Conservation (phyloP, 2,888 invertebrate species). For the Hedya salicella region DNA sequence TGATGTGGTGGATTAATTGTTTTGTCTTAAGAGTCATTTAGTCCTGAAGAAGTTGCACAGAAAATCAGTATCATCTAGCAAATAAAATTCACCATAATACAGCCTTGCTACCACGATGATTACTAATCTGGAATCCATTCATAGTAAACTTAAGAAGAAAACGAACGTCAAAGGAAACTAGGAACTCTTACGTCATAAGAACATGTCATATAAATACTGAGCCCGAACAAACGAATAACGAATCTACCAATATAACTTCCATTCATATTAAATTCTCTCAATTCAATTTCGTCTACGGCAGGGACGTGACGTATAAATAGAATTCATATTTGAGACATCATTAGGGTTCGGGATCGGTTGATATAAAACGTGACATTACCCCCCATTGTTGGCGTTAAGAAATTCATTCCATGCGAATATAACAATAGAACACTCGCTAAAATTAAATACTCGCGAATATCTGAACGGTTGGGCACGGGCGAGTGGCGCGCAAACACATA, state of each 20-base stretch:
- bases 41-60: no score
- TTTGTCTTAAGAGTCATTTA: no score
- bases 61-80: no score
- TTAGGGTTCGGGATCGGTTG: conserved; percentile 11
- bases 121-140: not conserved
- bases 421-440: conserved; percentile 26
- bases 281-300: conserved; percentile 15
- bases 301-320: conserved; percentile 28
- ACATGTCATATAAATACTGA: conserved; percentile 20
- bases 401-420: conserved; percentile 11
- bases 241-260: not conserved
- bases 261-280: not conserved
- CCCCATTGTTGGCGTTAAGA: conserved; percentile 19
- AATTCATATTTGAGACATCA: conserved; percentile 28
- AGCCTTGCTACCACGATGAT: not conserved
- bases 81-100: no score
- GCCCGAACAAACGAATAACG: not conserved
- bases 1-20: no score
- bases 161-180: conserved; percentile 8
- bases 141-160: not conserved
- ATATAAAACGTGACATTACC: conserved; percentile 13
- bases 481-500: conserved; percentile 36
- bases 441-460: conserved; percentile 35
- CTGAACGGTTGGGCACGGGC: conserved; percentile 9
- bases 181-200: conserved; percentile 26